Conservation (phyloP, 2,113 vertebrate species). For the Aythya baeri region DNA sequence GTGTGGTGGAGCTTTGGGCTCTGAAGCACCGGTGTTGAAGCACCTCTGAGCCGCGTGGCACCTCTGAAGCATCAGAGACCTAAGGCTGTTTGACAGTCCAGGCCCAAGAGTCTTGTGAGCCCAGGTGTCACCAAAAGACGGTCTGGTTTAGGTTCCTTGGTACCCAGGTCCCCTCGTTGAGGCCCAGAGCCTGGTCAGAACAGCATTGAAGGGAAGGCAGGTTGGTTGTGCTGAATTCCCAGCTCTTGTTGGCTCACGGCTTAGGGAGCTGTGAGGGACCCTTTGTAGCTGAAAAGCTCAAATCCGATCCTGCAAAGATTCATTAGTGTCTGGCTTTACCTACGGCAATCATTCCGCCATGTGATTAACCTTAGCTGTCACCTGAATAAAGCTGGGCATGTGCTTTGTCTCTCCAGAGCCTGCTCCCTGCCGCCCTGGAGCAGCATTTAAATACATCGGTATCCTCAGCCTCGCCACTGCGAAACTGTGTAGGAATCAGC, state of each 20-base stretch:
- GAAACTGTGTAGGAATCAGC: constrained; percentile 26
- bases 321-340: neutral
- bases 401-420: neutral
- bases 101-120: neutral
- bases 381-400: neutral
- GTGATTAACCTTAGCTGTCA: neutral
- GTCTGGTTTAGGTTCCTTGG: neutral
- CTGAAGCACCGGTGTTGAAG: neutral
- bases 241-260: neutral
- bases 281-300: neutral
- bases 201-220: neutral
- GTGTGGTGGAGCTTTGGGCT: neutral
- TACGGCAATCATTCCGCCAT: neutral
- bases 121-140: neutral
- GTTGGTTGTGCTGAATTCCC: neutral
- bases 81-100: neutral
- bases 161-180: neutral
- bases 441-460: neutral
- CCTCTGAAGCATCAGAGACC: neutral
- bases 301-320: neutral
- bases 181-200: neutral
- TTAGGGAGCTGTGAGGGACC: neutral
- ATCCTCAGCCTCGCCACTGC: constrained; percentile 1
- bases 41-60: neutral
- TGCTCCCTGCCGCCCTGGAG: fast-evolving